phyloP scores from a whole-genome alignment of 2,113 vertebrate genomes.

The Sciurus niger region DNA sequence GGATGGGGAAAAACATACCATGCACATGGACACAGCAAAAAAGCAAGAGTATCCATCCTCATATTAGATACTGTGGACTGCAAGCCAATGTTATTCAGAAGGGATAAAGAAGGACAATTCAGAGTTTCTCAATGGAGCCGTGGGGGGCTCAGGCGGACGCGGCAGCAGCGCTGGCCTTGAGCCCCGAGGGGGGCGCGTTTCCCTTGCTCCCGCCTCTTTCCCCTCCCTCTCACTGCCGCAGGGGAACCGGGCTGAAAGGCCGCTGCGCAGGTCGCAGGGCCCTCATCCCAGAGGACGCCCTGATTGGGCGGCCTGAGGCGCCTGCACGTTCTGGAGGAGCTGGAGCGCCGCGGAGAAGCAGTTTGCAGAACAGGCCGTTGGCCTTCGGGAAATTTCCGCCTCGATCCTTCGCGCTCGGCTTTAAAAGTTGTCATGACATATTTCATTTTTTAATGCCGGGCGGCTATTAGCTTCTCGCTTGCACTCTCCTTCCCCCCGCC shows the following conservation, averaged over 20 bases:
- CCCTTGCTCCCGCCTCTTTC: neutral
- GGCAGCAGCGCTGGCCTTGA: slow-evolving; percentile 39
- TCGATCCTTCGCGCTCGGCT: neutral
- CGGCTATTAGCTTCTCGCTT: neutral
- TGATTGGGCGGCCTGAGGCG: neutral
- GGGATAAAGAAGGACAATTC: too few species aligned
- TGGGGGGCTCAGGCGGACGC: slow-evolving; percentile 58
- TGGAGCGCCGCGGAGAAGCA: neutral
- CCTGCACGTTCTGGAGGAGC: neutral
- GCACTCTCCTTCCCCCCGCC: neutral
- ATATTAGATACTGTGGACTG: too few species aligned
- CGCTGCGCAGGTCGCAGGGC: slow-evolving; percentile 42
- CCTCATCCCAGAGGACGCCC: neutral
- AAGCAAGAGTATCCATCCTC: too few species aligned
- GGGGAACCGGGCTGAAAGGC: slow-evolving; percentile 64
- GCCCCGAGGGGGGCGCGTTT: slow-evolving; percentile 19
- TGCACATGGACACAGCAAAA: too few species aligned
- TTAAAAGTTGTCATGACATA: neutral
- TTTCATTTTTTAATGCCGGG: neutral
- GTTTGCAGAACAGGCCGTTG: neutral
- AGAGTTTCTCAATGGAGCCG: slow-evolving; percentile 82
- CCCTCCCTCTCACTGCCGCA: neutral
- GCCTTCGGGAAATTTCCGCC: neutral
- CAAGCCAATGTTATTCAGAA: too few species aligned
- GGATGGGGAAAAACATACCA: too few species aligned